Evolutionary conservation across 2,113 vertebrate genomes (phyloP), one percentile per base, ranked within the genome.

Genomic region (Elachura formosa): DNA sequence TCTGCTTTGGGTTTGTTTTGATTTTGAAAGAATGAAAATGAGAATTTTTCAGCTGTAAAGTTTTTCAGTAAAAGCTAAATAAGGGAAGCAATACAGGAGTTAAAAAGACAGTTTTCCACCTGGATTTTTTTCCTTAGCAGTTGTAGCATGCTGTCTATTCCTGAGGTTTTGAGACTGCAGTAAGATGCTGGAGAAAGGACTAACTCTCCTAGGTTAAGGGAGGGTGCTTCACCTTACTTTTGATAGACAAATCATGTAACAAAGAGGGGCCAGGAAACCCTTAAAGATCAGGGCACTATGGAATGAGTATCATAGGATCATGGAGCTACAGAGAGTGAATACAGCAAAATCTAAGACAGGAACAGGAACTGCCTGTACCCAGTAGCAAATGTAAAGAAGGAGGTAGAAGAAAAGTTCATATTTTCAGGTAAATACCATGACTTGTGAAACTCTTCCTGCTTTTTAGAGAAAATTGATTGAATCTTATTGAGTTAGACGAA

Each of bases 241-340:
- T 59, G 15, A 23, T 41, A 24, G 0, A 4, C 13, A 88, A 79
- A 15, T 68, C 4, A 4, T 52, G 0, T 12, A 59, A n/a, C 7
- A 54, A 4, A 16, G 24, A 59, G 40, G 12, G 66, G 9, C 26
- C 38, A 54, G 58, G n/a, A 78, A 45, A 26, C 5, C 10, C 1
- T 0, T 72, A 72, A 72, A 9, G 4, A 52, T 15, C 52, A 64
- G 56, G 41, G 14, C 6, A 25, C 14, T 6, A 3, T 48, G 38
- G 29, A 90, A 66, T 0, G 0, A 59, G 17, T 43, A 80, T 21
- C 4, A 13, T 23, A 26, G 14, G 18, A 17, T n/a, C 17, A 9
- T 56, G 56, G 51, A 74, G 8, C 10, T 52, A 29, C 20, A 48
- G 11, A 64, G 28, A 33, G 5, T 54, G 26, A 25, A n/a, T 10